Percentiles rank a stretch among this genome's conserved stretches.
These are phyloP conservation scores for Dryobotodes eremita DNA, from an alignment of 2,888 invertebrate genomes.

Conservation along the genomic window DNA sequence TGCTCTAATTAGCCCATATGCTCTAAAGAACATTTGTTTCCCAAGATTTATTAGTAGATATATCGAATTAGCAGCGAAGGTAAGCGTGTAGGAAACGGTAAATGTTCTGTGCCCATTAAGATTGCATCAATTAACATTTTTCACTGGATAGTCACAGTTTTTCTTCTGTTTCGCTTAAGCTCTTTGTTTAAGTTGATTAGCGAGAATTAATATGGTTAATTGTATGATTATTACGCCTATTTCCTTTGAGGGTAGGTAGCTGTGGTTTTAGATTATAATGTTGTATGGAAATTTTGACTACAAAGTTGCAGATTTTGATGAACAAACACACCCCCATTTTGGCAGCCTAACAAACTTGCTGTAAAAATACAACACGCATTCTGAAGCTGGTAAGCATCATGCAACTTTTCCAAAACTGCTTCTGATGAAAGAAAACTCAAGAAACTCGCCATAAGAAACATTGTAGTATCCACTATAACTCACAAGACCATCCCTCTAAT, in stretches of 20 bases:
- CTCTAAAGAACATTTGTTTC: slow-evolving; percentile 52
- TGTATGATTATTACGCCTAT: background rate
- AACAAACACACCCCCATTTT: too few relatives aligned
- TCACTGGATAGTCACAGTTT: slow-evolving; percentile 34
- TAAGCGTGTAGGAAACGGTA: slow-evolving; percentile 55
- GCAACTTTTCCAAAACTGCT: too few relatives aligned
- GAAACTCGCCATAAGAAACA: background rate
- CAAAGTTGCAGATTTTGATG: too few relatives aligned
- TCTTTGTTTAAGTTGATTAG: slow-evolving; percentile 4
- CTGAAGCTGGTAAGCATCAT: too few relatives aligned
- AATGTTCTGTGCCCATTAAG: slow-evolving; percentile 59
- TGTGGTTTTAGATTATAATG: too few relatives aligned
- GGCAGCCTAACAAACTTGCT: too few relatives aligned
- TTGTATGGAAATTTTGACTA: too few relatives aligned
- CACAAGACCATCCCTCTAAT: slow-evolving; percentile 13
- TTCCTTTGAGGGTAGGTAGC: too few relatives aligned
- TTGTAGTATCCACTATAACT: slow-evolving; percentile 7
- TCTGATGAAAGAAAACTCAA: background rate
- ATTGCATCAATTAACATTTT: slow-evolving; percentile 58
- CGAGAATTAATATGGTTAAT: background rate
- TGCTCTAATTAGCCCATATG: slow-evolving; percentile 56
- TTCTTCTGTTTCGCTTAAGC: slow-evolving; percentile 5
- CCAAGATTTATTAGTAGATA: slow-evolving; percentile 60
- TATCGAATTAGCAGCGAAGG: slow-evolving; percentile 59
- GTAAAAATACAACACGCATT: too few relatives aligned